Percentiles rank a stretch among this genome's conserved stretches.
phyloP scores from a whole-genome alignment of 1,140 invertebrate genomes.

The Cephus cinctus region DNA sequence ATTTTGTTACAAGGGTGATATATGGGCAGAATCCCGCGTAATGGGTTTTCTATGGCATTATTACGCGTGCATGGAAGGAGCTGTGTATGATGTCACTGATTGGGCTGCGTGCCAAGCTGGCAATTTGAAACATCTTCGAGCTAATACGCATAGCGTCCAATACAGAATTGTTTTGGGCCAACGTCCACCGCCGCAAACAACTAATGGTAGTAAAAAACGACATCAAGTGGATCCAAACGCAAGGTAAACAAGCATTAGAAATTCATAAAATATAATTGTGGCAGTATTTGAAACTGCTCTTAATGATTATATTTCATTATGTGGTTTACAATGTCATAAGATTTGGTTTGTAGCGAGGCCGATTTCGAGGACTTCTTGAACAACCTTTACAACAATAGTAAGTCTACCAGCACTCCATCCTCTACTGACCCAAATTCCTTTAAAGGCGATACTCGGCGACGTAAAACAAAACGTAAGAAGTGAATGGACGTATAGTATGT shows the following conservation, averaged over 20 bases:
- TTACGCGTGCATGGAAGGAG: conserved; percentile 94
- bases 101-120: conserved; percentile 92
- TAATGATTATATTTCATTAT: conserved; percentile 2
- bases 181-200: conserved; percentile 54
- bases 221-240: conserved; percentile 42
- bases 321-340: conserved; percentile 8
- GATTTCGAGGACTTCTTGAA: conserved; percentile 66
- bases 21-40: conserved; percentile 90
- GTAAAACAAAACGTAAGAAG: conserved; percentile 56
- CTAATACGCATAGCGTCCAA: conserved; percentile 88
- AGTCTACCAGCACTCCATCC: conserved; percentile 38
- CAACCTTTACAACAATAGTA: conserved; percentile 59
- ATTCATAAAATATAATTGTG: conserved; percentile 1
- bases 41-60: conserved; percentile 90
- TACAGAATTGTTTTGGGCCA: conserved; percentile 86
- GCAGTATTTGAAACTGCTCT: conserved; percentile 16
- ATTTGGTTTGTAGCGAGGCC: conserved; percentile 55
- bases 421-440: conserved; percentile 38
- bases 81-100: conserved; percentile 92
- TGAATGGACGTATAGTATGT: conserved; percentile 27
- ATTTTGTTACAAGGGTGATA: conserved; percentile 72
- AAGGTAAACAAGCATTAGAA: conserved; percentile 27
- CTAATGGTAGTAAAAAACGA: conserved; percentile 39
- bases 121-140: conserved; percentile 74
- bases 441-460: conserved; percentile 46